Evolutionary conservation across 2,113 vertebrate genomes (phyloP).

Genomic region (Tonatia bakeri): DNA sequence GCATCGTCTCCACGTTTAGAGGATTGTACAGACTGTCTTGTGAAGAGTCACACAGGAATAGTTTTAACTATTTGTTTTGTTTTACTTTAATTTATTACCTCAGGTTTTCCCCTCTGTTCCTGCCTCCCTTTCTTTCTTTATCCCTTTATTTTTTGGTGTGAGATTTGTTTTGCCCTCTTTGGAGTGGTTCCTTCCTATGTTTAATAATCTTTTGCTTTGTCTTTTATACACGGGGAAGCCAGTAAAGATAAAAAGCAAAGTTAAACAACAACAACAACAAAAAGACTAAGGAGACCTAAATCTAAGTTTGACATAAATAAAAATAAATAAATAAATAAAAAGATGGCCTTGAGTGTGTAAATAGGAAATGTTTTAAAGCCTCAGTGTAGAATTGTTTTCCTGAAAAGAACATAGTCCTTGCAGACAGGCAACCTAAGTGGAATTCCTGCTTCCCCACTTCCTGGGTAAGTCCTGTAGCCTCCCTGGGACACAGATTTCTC

Average conservation of each 20-base stretch:
- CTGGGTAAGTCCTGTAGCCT: neutral
- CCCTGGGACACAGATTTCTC: neutral
- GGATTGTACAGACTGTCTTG: neutral
- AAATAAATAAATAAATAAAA: too few relatives aligned
- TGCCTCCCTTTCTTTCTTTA: neutral
- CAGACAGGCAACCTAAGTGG: neutral
- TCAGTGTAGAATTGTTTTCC: neutral
- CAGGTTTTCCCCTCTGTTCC: neutral
- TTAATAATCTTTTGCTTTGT: conserved; percentile 14
- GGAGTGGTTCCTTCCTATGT: neutral
- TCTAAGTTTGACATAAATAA: too few relatives aligned
- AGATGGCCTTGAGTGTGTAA: neutral
- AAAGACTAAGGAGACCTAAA: neutral
- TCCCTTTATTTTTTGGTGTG: neutral
- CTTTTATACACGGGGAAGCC: conserved; percentile 25
- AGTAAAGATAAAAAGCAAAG: neutral
- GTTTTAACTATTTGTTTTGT: neutral
- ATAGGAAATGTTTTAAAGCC: neutral
- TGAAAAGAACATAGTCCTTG: neutral
- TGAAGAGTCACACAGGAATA: neutral
- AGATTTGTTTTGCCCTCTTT: neutral
- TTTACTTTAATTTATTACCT: neutral
- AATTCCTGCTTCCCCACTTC: neutral
- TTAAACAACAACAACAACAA: conserved; percentile 22
- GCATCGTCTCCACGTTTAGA: rapidly evolving